phyloP scores from a whole-genome alignment of 1,140 invertebrate species.

The Myzus persicae region DNA sequence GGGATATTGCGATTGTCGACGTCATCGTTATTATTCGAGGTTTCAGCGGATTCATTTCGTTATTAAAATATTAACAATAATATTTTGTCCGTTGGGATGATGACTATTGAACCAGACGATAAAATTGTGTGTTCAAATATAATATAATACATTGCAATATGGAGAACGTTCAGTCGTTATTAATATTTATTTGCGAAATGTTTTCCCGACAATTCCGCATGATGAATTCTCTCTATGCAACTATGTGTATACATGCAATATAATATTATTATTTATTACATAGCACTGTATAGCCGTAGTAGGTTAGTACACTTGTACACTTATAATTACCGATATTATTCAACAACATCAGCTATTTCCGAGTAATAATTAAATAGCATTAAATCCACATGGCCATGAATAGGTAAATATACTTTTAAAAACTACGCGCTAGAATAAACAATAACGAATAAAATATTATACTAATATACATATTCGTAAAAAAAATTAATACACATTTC shows the following conservation, averaged over 20 bases:
- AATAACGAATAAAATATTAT: background rate
- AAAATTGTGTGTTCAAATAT: background rate
- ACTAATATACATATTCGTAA: background rate
- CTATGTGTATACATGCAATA: background rate
- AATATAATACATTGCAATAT: too few relatives aligned
- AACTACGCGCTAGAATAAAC: background rate
- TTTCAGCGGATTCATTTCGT: background rate
- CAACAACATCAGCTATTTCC: background rate
- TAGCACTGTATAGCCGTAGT: background rate
- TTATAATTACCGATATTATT: background rate
- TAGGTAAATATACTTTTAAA: background rate
- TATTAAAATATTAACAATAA: background rate
- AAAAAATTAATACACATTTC: too few relatives aligned
- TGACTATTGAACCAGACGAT: background rate
- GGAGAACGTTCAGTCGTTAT: background rate
- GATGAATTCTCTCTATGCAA: background rate
- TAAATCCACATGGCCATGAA: too few relatives aligned
- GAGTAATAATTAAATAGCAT: background rate
- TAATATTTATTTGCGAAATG: background rate
- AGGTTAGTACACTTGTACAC: background rate
- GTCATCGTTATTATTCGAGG: background rate
- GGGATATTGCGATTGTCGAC: too few relatives aligned
- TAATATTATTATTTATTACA: too few relatives aligned
- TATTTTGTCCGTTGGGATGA: background rate
- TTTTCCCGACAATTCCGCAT: background rate